phyloP scores from a whole-genome alignment of 2,113 vertebrate species.

The Edolisoma coerulescens region DNA sequence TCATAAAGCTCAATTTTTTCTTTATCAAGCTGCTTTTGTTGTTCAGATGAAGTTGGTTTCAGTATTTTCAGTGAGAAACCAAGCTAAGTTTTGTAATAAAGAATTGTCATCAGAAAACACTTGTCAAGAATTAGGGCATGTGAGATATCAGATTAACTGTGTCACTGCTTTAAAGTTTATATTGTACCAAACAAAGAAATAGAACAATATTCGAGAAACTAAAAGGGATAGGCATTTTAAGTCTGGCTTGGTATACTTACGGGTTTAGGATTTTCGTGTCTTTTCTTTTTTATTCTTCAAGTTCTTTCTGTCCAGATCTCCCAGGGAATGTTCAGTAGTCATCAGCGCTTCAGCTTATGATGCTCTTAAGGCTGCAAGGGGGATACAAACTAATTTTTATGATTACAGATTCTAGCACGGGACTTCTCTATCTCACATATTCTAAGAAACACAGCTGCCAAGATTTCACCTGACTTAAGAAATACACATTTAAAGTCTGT shows the following conservation, averaged over 20 bases:
- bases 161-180: background rate
- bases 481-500: background rate
- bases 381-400: background rate
- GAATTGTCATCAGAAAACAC: background rate
- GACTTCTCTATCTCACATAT: background rate
- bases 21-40: background rate
- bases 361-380: background rate
- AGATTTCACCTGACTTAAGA: background rate
- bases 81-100: background rate
- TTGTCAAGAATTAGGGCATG: background rate
- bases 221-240: background rate
- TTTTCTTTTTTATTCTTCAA: background rate
- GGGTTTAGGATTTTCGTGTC: accelerated
- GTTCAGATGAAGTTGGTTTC: background rate
- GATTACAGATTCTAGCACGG: background rate
- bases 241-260: background rate
- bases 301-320: background rate
- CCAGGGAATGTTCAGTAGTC: accelerated
- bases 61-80: background rate
- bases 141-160: background rate
- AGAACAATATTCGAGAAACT: background rate
- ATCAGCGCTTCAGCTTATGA: background rate
- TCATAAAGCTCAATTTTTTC: background rate
- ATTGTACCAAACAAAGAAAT: background rate
- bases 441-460: background rate